These are phyloP conservation scores for Microctonus aethiopoides DNA, from an alignment of 2,888 invertebrate genomes.

Conservation along the genomic window DNA sequence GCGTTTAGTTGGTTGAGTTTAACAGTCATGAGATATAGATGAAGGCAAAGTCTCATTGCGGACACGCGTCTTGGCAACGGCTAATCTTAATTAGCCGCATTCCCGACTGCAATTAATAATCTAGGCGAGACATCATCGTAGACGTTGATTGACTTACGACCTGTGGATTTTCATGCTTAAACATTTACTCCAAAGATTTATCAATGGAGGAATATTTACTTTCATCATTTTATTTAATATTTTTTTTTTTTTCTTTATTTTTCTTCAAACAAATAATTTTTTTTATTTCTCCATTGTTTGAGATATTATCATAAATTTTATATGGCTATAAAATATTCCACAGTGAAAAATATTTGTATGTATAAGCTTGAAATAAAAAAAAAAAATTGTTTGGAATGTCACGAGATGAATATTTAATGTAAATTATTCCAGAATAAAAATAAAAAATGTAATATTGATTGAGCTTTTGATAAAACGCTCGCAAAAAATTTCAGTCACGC, in stretches of 20 bases:
- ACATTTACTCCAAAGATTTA: constrained; percentile 15
- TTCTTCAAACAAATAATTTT: no score
- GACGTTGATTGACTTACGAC: constrained; percentile 28
- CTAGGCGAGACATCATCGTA: constrained; percentile 4
- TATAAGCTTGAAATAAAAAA: neutral
- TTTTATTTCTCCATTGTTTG: neutral
- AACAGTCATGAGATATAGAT: constrained; percentile 5
- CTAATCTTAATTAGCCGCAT: constrained; percentile 31
- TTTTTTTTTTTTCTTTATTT: neutral
- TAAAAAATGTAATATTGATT: constrained; percentile 14
- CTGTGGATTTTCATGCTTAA: constrained; percentile 22
- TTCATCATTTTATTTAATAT: constrained; percentile 1
- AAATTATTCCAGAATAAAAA: constrained; percentile 2
- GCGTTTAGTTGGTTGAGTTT: neutral
- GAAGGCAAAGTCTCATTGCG: neutral
- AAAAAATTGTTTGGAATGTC: constrained; percentile 11
- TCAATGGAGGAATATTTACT: constrained; percentile 6
- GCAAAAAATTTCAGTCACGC: constrained; percentile 5
- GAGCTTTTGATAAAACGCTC: constrained; percentile 18
- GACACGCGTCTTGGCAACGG: constrained; percentile 21
- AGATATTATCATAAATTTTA: neutral
- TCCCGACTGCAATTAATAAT: constrained; percentile 28
- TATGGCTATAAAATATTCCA: neutral
- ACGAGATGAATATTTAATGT: constrained; percentile 20
- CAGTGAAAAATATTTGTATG: neutral